Evolutionary conservation across 1,140 invertebrate genomes (phyloP).

Genomic region (Pemphigus obesinymphae): DNA sequence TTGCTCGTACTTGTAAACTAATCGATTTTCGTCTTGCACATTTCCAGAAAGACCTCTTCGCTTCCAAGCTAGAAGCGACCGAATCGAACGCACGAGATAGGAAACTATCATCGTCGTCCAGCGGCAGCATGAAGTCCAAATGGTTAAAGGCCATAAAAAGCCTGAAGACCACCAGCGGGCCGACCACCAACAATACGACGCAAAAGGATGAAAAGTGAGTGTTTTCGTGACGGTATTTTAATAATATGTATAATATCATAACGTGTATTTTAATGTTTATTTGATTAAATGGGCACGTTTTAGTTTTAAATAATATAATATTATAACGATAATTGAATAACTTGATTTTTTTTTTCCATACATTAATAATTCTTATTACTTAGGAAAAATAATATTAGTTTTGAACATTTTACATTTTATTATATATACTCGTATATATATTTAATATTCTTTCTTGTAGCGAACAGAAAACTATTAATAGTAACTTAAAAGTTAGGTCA

Average conservation of each 20-base stretch:
- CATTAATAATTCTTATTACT: background rate
- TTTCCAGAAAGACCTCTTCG: conserved; percentile 84
- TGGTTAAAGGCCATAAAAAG: conserved; percentile 96
- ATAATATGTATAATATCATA: background rate
- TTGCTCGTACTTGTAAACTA: too few relatives aligned
- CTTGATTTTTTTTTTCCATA: background rate
- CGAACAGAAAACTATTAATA: background rate
- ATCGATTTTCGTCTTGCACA: background rate
- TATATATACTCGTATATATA: background rate
- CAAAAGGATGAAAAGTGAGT: conserved; percentile 44
- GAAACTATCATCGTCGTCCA: conserved; percentile 79
- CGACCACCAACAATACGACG: conserved; percentile 51
- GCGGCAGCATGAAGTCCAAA: conserved; percentile 91
- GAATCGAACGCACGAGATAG: conserved; percentile 62
- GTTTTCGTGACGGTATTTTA: too few relatives aligned
- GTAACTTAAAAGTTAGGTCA: background rate
- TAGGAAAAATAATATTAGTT: background rate
- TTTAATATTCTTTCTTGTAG: background rate
- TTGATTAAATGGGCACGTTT: background rate
- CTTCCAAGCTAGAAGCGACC: conserved; percentile 66
- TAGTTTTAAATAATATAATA: background rate
- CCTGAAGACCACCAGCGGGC: conserved; percentile 71
- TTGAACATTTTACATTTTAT: background rate
- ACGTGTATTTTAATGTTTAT: background rate
- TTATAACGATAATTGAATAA: background rate